phyloP scores from a whole-genome alignment of 2,888 invertebrate species.

The Branchellion lobata region DNA sequence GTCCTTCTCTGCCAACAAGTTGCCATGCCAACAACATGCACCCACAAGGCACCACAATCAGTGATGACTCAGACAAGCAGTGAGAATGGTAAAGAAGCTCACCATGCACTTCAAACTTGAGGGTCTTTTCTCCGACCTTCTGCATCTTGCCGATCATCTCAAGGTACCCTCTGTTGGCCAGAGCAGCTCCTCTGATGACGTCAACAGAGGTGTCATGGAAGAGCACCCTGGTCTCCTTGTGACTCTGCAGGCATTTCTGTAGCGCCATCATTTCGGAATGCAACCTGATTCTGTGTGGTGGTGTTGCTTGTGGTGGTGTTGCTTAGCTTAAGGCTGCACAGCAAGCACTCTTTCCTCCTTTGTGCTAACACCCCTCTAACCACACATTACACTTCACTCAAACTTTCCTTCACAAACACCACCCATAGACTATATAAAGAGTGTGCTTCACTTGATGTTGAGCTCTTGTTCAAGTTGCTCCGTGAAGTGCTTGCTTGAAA shows the following conservation, averaged over 20 bases:
- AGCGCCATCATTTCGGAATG: not conserved
- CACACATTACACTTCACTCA: not conserved
- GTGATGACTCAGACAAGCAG: no score
- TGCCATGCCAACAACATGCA: no score
- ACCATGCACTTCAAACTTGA: not conserved
- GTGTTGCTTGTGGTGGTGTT: no score
- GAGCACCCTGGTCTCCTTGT: not conserved
- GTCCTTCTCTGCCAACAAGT: no score
- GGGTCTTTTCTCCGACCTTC: not conserved
- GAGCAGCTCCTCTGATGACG: not conserved
- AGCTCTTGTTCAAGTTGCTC: slow-evolving; percentile 17
- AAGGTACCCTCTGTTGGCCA: not conserved
- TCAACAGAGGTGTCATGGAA: not conserved
- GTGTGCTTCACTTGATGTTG: slow-evolving; percentile 36
- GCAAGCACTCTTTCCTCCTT: no score
- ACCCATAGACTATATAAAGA: no score
- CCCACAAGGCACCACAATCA: no score
- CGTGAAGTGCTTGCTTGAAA: slow-evolving; percentile 11
- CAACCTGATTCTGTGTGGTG: not conserved
- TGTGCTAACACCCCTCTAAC: not conserved
- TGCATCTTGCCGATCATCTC: not conserved
- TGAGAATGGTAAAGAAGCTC: no score
- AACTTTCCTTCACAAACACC: no score
- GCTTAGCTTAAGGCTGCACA: no score
- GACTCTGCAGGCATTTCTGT: not conserved